phyloP scores from a whole-genome alignment of 2,888 invertebrate species.

The Nycteola revayana region DNA sequence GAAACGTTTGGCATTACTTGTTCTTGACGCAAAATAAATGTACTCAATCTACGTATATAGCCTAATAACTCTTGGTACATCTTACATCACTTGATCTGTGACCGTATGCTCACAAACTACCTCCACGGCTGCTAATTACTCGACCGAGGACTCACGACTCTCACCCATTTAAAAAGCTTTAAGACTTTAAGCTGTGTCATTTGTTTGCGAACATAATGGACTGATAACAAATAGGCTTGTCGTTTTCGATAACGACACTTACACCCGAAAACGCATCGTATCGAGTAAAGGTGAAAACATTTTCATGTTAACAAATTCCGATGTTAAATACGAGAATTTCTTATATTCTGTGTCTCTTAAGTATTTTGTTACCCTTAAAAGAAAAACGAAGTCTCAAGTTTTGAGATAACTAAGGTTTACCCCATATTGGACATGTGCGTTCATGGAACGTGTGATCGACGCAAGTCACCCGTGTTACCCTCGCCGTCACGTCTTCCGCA shows the following conservation, averaged over 20 bases:
- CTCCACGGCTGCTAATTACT: constrained; percentile 69
- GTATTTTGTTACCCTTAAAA: not conserved
- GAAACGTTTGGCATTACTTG: too few species aligned
- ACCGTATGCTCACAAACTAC: constrained; percentile 57
- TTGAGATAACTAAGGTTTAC: not conserved
- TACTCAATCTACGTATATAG: too few species aligned
- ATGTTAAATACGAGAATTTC: too few species aligned
- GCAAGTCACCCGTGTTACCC: too few species aligned
- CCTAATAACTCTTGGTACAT: constrained; percentile 27
- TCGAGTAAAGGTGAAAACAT: constrained; percentile 25
- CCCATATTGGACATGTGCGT: not conserved
- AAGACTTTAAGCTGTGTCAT: constrained; percentile 75
- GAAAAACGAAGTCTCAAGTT: not conserved
- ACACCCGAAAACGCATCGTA: constrained; percentile 25
- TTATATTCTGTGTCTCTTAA: not conserved
- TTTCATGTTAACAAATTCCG: too few species aligned
- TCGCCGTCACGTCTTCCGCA: too few species aligned
- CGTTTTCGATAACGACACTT: constrained; percentile 44
- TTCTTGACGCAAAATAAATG: too few species aligned
- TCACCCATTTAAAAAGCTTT: constrained; percentile 73
- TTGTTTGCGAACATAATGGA: constrained; percentile 74
- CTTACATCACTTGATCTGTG: constrained; percentile 37
- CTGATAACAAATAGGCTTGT: constrained; percentile 70
- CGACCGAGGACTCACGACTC: constrained; percentile 71
- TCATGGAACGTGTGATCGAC: too few species aligned